Evolutionary conservation across 1,140 invertebrate species (phyloP).

Genomic region (Tenebrio molitor): DNA sequence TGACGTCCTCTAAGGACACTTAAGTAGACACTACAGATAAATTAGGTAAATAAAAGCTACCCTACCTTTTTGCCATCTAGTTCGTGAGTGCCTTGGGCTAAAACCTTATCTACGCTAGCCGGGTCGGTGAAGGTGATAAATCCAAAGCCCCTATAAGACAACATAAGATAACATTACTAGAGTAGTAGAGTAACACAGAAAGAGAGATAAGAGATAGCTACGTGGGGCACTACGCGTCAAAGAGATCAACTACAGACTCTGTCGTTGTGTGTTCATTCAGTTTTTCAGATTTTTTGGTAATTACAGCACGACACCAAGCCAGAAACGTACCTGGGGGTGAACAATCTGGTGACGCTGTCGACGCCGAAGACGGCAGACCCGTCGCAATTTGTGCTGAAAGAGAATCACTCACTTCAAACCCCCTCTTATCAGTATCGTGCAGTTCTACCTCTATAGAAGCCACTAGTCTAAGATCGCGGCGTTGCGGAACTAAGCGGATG

Average conservation of each 20-base stretch:
- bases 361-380: constrained; percentile 61
- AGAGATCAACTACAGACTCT: constrained; percentile 52
- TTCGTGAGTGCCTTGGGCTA: constrained; percentile 93
- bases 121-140: constrained; percentile 96
- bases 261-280: constrained; percentile 32
- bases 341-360: constrained; percentile 63
- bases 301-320: constrained; percentile 58
- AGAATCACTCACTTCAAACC: constrained; percentile 66
- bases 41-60: constrained; percentile 52
- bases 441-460: constrained; percentile 61
- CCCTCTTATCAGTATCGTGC: constrained; percentile 63
- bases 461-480: constrained; percentile 53
- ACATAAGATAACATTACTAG: constrained; percentile 65
- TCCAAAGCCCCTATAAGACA: constrained; percentile 94
- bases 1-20: constrained; percentile 14
- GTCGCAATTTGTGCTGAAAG: constrained; percentile 63
- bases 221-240: constrained; percentile 55
- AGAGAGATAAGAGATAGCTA: constrained; percentile 49
- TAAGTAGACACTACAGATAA: constrained; percentile 44
- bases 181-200: constrained; percentile 42
- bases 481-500: constrained; percentile 42
- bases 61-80: constrained; percentile 96
- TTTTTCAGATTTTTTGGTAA: constrained; percentile 43
- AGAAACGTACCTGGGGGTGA: constrained; percentile 65
- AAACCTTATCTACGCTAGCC: constrained; percentile 94